A percentile compares a stretch with the other conserved stretches of the same genome.
Conservation (phyloP, 2,888 invertebrate genomes). For the Archaeoteleia sp. region DNA sequence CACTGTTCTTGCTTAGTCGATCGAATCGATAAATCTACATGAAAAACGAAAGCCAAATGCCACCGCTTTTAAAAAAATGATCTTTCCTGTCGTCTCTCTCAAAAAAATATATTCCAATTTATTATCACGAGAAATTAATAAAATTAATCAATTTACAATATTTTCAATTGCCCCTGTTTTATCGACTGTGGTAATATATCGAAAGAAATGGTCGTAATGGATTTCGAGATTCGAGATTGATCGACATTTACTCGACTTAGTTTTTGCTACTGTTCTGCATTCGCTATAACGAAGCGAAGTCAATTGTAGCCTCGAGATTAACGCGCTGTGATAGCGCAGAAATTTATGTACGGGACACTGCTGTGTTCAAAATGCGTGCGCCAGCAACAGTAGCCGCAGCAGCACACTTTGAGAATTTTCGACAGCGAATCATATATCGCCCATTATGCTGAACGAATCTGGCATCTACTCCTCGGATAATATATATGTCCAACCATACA, state of each 20-base stretch:
- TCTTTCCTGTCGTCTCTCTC: conserved; percentile 39
- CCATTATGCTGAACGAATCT: conserved; percentile 54
- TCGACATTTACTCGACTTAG: conserved; percentile 31
- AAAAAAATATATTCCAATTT: conserved; percentile 24
- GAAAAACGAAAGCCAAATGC: conserved; percentile 48
- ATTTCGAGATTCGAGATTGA: conserved; percentile 33
- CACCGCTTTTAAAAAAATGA: conserved; percentile 47
- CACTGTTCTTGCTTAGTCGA: conserved; percentile 51
- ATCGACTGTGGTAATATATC: too few species aligned
- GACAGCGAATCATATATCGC: conserved; percentile 4
- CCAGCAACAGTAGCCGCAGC: background rate
- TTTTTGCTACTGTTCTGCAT: conserved; percentile 34
- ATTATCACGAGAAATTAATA: conserved; percentile 6
- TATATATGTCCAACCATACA: too few species aligned
- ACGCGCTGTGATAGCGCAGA: conserved; percentile 26
- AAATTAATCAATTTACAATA: too few species aligned
- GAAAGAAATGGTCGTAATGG: conserved; percentile 21
- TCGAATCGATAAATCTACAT: conserved; percentile 51
- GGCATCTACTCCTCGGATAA: conserved; percentile 47
- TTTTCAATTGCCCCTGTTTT: too few species aligned
- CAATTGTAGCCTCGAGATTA: conserved; percentile 38
- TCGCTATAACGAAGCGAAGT: conserved; percentile 29
- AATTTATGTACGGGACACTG: conserved; percentile 21
- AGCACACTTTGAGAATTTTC: conserved; percentile 13
- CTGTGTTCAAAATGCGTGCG: conserved; percentile 14